phyloP scores from a whole-genome alignment of 2,797 vertebrate genomes.

The Scarus forsteni region DNA sequence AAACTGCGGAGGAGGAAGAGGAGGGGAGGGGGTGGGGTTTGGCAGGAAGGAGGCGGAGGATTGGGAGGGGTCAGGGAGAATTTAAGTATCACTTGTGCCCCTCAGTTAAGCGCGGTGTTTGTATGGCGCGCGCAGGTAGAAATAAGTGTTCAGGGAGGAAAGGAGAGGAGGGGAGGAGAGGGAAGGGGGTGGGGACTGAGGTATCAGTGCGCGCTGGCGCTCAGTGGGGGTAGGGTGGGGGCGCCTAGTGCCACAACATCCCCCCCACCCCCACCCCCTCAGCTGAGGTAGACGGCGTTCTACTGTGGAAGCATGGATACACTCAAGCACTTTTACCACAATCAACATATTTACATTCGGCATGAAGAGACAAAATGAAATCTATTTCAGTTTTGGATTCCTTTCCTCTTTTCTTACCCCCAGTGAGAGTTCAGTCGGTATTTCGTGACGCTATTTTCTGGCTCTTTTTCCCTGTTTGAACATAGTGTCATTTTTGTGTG shows the following conservation, averaged over 20 bases:
- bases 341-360: slow-evolving; percentile 95
- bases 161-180: too few relatives aligned
- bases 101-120: slow-evolving; percentile 85
- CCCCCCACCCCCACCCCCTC: slow-evolving; percentile 78
- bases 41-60: slow-evolving; percentile 39
- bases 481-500: slow-evolving; percentile 58
- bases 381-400: slow-evolving; percentile 62
- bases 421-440: slow-evolving; percentile 65
- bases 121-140: slow-evolving; percentile 86
- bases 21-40: slow-evolving; percentile 14
- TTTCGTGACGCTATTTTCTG: slow-evolving; percentile 43
- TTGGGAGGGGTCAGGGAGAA: slow-evolving; percentile 55
- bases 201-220: slow-evolving; percentile 90
- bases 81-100: slow-evolving; percentile 90
- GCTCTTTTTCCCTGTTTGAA: slow-evolving; percentile 52
- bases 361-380: slow-evolving; percentile 81
- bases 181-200: slow-evolving; percentile 85
- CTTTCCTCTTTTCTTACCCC: slow-evolving; percentile 72
- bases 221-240: slow-evolving; percentile 82
- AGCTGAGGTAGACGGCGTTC: slow-evolving; percentile 94
- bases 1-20: slow-evolving; percentile 77
- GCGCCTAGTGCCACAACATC: slow-evolving; percentile 82
- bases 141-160: slow-evolving; percentile 87
- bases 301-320: slow-evolving; percentile 93
- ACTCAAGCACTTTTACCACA: slow-evolving; percentile 90